Percentiles rank a stretch among this genome's conserved stretches.
Evolutionary conservation across 2,113 vertebrate genomes (phyloP).

Genomic region (Narcine bancroftii): DNA sequence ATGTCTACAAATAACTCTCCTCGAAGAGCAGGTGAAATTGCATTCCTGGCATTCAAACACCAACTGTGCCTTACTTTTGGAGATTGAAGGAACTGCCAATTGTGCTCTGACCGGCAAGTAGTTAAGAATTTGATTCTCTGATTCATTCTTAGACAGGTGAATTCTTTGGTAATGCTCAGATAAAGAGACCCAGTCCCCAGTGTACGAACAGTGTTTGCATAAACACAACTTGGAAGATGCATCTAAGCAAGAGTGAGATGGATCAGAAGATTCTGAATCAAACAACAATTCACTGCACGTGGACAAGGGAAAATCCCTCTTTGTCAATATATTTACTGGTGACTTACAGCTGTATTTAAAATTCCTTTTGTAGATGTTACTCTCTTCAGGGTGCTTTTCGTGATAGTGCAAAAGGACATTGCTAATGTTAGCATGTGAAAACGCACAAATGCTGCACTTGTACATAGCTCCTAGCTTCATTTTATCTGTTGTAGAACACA

Average conservation of each 20-base stretch:
- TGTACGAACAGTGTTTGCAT: neutral
- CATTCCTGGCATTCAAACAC: constrained; percentile 25
- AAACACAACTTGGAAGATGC: neutral
- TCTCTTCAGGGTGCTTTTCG: constrained; percentile 5
- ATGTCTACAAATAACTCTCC: constrained; percentile 32
- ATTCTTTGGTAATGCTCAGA: constrained; percentile 16
- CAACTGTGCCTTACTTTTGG: neutral
- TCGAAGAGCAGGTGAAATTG: constrained; percentile 33
- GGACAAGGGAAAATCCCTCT: neutral
- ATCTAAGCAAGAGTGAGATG: neutral
- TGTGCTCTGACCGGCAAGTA: neutral
- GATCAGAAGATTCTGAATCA: constrained; percentile 23
- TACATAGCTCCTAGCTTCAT: neutral
- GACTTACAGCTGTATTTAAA: neutral
- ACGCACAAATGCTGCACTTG: neutral
- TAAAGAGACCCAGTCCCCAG: neutral
- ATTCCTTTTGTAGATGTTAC: neutral
- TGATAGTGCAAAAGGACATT: neutral
- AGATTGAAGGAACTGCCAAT: neutral
- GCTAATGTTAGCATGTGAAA: constrained; percentile 4
- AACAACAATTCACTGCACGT: neutral
- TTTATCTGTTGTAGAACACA: neutral
- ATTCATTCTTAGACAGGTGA: neutral
- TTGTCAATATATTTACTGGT: neutral
- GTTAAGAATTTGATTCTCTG: neutral